Evolutionary conservation across 2,113 vertebrate species (phyloP).

Genomic region (Channa maculata): DNA sequence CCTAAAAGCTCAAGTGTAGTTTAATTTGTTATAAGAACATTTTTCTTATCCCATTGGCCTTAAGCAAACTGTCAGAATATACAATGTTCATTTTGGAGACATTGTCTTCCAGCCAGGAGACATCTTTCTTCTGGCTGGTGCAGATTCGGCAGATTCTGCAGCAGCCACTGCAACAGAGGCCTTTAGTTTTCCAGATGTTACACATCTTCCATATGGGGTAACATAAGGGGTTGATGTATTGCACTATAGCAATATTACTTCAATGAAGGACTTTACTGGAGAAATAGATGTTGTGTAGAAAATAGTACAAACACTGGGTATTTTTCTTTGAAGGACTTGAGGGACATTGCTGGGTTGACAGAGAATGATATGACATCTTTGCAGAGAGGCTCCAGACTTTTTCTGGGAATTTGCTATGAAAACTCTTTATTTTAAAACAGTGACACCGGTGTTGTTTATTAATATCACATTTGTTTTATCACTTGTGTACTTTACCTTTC

Average conservation of each 20-base stretch:
- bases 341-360: constrained; percentile 11
- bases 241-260: not conserved
- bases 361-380: not conserved
- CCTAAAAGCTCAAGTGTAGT: too few relatives aligned
- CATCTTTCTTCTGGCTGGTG: too few relatives aligned
- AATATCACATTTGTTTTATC: not conserved
- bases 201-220: too few relatives aligned
- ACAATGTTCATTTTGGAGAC: too few relatives aligned
- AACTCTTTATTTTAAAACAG: constrained; percentile 47
- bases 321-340: constrained; percentile 10
- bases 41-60: too few relatives aligned
- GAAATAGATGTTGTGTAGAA: constrained; percentile 6
- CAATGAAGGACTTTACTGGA: not conserved
- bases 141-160: too few relatives aligned
- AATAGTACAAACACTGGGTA: constrained; percentile 5
- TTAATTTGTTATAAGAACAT: too few relatives aligned
- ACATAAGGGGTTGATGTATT: too few relatives aligned
- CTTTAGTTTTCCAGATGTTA: too few relatives aligned
- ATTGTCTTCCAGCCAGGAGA: too few relatives aligned
- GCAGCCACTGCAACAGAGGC: too few relatives aligned
- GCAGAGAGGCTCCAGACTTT: not conserved
- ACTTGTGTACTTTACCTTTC: constrained; percentile 26
- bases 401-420: not conserved
- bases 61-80: too few relatives aligned
- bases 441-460: not conserved